Percentiles rank a stretch among this genome's conserved stretches.
Conservation (phyloP, 2,888 invertebrate genomes). For the Fragum fragum region DNA sequence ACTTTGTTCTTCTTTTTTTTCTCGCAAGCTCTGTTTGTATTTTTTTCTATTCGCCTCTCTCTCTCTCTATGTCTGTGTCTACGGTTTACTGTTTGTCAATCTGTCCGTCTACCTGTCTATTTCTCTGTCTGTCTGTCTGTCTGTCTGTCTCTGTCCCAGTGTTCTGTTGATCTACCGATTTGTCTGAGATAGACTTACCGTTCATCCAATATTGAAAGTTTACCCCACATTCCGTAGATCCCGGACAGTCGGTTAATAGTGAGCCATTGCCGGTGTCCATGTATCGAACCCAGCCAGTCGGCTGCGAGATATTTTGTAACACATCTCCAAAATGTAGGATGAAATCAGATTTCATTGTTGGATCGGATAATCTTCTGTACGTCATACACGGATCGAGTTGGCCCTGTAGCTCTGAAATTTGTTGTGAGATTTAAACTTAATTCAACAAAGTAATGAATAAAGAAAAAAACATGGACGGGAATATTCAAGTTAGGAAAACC, state of each 20-base stretch:
- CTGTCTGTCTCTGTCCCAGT: too few relatives aligned
- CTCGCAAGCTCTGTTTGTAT: too few relatives aligned
- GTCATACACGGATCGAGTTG: not conserved
- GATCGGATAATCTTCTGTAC: not conserved
- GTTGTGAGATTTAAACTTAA: too few relatives aligned
- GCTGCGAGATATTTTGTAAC: not conserved
- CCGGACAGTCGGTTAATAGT: constrained; percentile 3
- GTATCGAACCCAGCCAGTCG: constrained; percentile 7
- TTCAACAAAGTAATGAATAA: too few relatives aligned
- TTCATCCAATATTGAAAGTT: constrained; percentile 15
- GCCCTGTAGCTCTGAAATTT: not conserved
- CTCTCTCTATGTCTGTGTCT: too few relatives aligned
- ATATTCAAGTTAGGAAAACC: too few relatives aligned
- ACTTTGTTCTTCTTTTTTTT: too few relatives aligned
- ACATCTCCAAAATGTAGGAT: not conserved
- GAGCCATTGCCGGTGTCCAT: constrained; percentile 7
- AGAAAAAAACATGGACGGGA: too few relatives aligned
- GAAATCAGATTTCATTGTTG: constrained; percentile 4
- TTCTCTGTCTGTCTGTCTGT: too few relatives aligned
- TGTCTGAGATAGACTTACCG: too few relatives aligned
- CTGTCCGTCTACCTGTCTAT: not conserved
- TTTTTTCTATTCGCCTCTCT: not conserved
- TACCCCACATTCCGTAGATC: not conserved
- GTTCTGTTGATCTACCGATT: too few relatives aligned
- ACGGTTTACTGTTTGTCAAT: not conserved